Evolutionary conservation across 1,140 invertebrate genomes (phyloP).

Genomic region (Drosophila sturtevanti): DNA sequence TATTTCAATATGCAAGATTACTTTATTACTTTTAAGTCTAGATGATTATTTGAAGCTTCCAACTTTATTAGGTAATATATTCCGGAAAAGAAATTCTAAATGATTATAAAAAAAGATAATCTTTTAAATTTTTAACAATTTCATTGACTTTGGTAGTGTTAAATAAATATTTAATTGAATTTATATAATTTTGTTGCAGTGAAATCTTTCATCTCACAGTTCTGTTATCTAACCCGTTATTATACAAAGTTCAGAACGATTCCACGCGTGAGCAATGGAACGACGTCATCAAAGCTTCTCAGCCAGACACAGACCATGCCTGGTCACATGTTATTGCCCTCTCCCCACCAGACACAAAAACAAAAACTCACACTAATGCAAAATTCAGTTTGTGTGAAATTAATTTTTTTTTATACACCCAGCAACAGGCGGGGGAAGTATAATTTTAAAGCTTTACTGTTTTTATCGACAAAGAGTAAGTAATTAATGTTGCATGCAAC

Average conservation of each 20-base stretch:
- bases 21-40: too few relatives aligned
- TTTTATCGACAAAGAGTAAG: slow-evolving; percentile 4
- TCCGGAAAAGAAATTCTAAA: background rate
- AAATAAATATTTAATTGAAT: background rate
- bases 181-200: slow-evolving; percentile 15
- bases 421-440: slow-evolving; percentile 64
- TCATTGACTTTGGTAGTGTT: background rate
- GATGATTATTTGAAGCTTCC: background rate
- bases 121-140: background rate
- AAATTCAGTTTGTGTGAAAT: slow-evolving; percentile 26
- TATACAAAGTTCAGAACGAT: slow-evolving; percentile 30
- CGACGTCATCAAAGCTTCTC: slow-evolving; percentile 63
- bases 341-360: background rate
- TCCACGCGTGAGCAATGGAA: slow-evolving; percentile 19
- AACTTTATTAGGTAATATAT: background rate
- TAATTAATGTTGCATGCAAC: slow-evolving; percentile 63
- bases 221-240: slow-evolving; percentile 59
- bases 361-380: slow-evolving; percentile 12
- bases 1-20: too few relatives aligned
- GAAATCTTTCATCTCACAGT: background rate
- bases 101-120: background rate
- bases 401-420: slow-evolving; percentile 33
- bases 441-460: slow-evolving; percentile 30
- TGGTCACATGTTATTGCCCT: slow-evolving; percentile 65
- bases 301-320: slow-evolving; percentile 14